Evolutionary conservation across 2,888 invertebrate species (phyloP).

Genomic region (Megastigmus dorsalis): DNA sequence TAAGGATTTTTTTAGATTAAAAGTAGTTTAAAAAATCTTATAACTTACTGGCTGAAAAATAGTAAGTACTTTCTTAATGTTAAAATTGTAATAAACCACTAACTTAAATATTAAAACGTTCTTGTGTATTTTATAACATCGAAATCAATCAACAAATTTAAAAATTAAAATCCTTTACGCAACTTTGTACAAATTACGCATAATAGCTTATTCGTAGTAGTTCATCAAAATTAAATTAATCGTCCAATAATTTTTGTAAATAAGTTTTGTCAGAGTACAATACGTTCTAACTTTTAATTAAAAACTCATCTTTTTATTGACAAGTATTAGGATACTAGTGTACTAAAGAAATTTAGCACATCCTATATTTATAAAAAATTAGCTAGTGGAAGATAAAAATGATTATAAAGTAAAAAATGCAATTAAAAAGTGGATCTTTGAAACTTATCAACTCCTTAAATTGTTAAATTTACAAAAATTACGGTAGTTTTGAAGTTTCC

Average conservation of each 20-base stretch:
- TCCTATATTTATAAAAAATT: constrained; percentile 34
- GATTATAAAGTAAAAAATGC: constrained; percentile 41
- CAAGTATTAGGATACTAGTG: constrained; percentile 32
- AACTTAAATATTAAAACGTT: constrained; percentile 39
- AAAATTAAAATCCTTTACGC: constrained; percentile 36
- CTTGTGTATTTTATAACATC: constrained; percentile 34
- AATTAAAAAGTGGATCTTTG: constrained; percentile 46
- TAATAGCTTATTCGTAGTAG: constrained; percentile 25
- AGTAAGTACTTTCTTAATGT: constrained; percentile 49
- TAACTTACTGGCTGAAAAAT: constrained; percentile 38
- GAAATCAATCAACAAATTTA: constrained; percentile 43
- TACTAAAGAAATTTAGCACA: constrained; percentile 14
- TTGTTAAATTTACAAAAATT: constrained; percentile 40
- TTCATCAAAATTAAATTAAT: constrained; percentile 27
- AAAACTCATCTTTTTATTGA: not conserved
- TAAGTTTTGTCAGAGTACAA: constrained; percentile 31
- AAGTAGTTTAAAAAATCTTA: constrained; percentile 39
- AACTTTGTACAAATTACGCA: constrained; percentile 46
- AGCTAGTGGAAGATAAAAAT: constrained; percentile 9
- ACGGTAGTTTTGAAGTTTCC: constrained; percentile 24
- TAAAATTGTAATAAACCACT: constrained; percentile 43
- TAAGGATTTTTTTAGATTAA: constrained; percentile 35
- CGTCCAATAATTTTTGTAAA: constrained; percentile 48
- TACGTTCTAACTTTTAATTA: constrained; percentile 25
- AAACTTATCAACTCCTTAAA: constrained; percentile 4